Evolutionary conservation across 2,888 invertebrate species (phyloP), one percentile per base, ranked within the genome.

Genomic region (Dryomyza anilis): DNA sequence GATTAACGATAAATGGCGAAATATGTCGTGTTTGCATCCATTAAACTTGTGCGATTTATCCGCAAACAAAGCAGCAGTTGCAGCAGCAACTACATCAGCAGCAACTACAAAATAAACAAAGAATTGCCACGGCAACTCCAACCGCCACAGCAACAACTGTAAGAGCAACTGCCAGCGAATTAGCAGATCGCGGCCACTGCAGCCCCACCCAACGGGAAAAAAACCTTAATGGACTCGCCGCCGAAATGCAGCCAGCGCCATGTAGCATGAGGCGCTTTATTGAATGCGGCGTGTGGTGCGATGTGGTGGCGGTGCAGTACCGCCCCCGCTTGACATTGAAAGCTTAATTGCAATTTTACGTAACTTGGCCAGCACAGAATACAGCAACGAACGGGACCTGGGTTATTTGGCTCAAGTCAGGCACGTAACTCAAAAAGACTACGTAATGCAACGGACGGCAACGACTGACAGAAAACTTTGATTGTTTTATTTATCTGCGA

Each of bases 271-370:
- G 19, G 30, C 53, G 29, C 30, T 29, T 23, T 2, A 19, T 33
- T 16, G 53, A 29, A 33, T 29, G 7, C 12, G 19, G 10, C 16
- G 4, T 3, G 16, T 19, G 14, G n/a, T 14, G 57, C 14, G 16
- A 27, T 29, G 29, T n/a, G 27, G 19, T 23, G 10, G 33, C 19
- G 7, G 12, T 10, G 30, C 36, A 12, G 30, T 33, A 30, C 33
- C 21, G 2, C 6, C 33, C 10, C 36, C 16, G 46, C 29, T 55
- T 55, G 55, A 55, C 55, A 55, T n/a, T 45, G 27, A 55, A 55
- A 63, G 63, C 63, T 63, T 55, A 63, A 63, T 63, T 63, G 63
- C 55, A 33, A 63, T 63, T 63, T 56, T 55, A 46, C 63, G 46
- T 55, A 55, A 63, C 27, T 56, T 45, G 45, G 55, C n/a, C 46